phyloP scores from a whole-genome alignment of 2,113 vertebrate genomes.

The Cryptotis parvus region DNA sequence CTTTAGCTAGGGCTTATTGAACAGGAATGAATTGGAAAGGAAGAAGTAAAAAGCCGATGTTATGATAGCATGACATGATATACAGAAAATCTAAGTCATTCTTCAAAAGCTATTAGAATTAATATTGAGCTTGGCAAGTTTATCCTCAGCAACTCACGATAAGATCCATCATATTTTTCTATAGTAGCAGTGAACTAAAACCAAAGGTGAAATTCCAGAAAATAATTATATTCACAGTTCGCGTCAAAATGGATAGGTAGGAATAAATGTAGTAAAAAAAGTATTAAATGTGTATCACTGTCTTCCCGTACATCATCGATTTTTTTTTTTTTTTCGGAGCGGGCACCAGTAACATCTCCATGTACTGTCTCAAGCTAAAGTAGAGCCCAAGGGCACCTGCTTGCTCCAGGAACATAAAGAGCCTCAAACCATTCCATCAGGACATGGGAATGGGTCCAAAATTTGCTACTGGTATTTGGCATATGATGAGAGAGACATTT shows the following conservation, averaged over 20 bases:
- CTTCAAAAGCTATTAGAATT: background rate
- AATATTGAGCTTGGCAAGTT: conserved; percentile 1
- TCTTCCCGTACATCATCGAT: no score
- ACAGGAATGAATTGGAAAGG: background rate
- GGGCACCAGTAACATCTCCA: no score
- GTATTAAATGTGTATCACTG: background rate
- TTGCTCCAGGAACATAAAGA: no score
- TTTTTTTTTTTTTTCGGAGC: no score
- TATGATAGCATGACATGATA: background rate
- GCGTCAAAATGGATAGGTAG: background rate
- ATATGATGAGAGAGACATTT: no score
- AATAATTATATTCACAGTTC: no score
- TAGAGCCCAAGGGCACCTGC: no score
- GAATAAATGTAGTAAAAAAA: conserved; percentile 24
- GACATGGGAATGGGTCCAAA: no score
- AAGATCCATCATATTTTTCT: conserved; percentile 41
- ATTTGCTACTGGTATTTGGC: no score
- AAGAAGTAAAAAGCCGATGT: conserved; percentile 12
- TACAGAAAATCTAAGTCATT: background rate
- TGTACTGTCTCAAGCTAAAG: no score
- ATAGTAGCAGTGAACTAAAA: conserved; percentile 30
- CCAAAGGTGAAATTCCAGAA: conserved; percentile 2
- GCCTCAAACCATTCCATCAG: no score
- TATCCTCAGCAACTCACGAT: background rate
- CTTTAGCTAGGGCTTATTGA: background rate